Percentiles rank a stretch among this genome's conserved stretches.
Evolutionary conservation across 2,113 vertebrate genomes (phyloP).

Genomic region (Notiomystis cincta): DNA sequence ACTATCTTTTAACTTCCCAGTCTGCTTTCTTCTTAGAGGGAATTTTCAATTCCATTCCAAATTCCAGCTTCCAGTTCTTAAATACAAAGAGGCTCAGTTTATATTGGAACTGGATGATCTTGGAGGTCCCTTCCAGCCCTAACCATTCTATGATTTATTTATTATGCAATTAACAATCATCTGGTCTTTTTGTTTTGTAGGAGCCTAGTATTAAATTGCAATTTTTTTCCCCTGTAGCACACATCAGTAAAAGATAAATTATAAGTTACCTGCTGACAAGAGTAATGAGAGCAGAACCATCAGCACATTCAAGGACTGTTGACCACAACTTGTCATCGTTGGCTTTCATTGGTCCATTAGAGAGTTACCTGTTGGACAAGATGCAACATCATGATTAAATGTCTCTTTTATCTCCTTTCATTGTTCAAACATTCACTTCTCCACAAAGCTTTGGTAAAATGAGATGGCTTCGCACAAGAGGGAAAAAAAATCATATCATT

Average conservation of each 20-base stretch:
- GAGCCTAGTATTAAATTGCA: neutral
- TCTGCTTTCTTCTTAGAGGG: neutral
- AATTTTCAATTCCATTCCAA: neutral
- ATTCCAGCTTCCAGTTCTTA: neutral
- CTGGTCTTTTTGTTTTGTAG: neutral
- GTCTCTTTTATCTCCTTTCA: neutral
- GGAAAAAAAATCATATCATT: neutral
- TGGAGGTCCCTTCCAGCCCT: neutral
- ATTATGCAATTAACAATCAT: neutral
- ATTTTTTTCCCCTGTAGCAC: neutral
- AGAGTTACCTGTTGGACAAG: conserved; percentile 67
- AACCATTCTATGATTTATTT: neutral
- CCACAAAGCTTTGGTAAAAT: neutral
- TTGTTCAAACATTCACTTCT: neutral
- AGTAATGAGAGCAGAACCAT: conserved; percentile 84
- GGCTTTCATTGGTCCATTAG: conserved; percentile 81
- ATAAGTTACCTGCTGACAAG: conserved; percentile 84
- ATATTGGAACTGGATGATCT: neutral
- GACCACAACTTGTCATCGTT: conserved; percentile 95
- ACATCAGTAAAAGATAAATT: neutral
- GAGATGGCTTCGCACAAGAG: neutral
- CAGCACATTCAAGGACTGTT: conserved; percentile 87
- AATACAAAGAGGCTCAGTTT: neutral
- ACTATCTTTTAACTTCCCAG: neutral
- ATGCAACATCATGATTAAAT: neutral